These are phyloP conservation scores for Eciton burchellii DNA, from an alignment of 1,140 invertebrate species.

Conservation along the genomic window DNA sequence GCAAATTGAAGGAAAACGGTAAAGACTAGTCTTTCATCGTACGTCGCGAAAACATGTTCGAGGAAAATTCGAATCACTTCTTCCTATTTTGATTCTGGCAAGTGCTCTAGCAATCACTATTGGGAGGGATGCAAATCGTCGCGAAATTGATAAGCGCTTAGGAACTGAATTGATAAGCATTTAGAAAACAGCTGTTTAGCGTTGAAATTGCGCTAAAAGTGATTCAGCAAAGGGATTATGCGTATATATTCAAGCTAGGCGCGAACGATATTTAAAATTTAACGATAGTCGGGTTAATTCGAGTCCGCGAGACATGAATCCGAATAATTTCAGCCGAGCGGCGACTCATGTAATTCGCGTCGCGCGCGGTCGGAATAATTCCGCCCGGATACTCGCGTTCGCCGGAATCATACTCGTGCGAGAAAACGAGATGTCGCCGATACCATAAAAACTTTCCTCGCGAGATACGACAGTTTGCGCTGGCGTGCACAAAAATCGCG, in stretches of 20 bases:
- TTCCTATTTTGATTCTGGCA: not conserved
- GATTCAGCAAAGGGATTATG: not conserved
- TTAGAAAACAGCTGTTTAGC: not conserved
- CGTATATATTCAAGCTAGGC: not conserved
- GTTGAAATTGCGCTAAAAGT: not conserved
- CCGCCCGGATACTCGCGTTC: too few species aligned
- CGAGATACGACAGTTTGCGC: not conserved
- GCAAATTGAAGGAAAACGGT: not conserved
- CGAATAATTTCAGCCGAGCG: conserved; percentile 55
- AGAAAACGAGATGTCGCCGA: conserved; percentile 18
- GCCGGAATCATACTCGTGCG: not conserved
- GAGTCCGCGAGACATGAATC: conserved; percentile 5
- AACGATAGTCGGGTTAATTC: conserved; percentile 34
- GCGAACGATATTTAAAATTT: conserved; percentile 30
- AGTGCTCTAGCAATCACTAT: too few species aligned
- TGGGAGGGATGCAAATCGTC: too few species aligned
- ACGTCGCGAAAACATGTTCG: too few species aligned
- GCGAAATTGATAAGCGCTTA: too few species aligned
- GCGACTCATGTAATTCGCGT: conserved; percentile 44
- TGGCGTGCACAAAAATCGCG: conserved; percentile 39
- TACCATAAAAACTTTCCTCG: conserved; percentile 57
- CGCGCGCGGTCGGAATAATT: conserved; percentile 55
- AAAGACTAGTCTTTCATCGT: not conserved
- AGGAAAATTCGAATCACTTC: conserved; percentile 1
- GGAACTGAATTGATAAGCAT: too few species aligned